These are phyloP conservation scores for Caenorhabditis sp. DNA, from an alignment of 2,888 invertebrate genomes.

Conservation along the genomic window DNA sequence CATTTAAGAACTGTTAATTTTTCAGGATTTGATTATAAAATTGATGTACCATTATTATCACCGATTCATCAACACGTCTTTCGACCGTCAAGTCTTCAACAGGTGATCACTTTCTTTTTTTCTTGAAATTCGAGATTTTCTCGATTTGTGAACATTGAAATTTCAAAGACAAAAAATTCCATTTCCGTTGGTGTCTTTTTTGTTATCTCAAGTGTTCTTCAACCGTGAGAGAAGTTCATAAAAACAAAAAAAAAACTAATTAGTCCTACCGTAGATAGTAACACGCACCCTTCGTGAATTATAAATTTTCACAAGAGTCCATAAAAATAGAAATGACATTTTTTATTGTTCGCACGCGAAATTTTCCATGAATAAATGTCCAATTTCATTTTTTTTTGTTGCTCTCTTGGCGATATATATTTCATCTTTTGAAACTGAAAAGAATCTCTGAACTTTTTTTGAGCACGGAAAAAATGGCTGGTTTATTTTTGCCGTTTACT, in stretches of 20 bases:
- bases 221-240: no score
- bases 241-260: no score
- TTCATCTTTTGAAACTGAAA: background rate
- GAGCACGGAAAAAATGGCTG: background rate
- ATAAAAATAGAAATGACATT: background rate
- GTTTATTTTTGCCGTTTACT: background rate
- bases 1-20: background rate
- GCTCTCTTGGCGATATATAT: background rate
- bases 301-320: background rate
- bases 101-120: conserved; percentile 30
- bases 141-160: background rate
- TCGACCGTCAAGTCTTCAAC: conserved; percentile 57
- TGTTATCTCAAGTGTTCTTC: background rate
- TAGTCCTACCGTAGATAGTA: no score
- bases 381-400: background rate
- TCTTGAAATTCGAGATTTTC: background rate
- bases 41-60: conserved; percentile 54
- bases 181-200: background rate
- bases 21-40: conserved; percentile 48
- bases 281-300: no score
- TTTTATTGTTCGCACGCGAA: background rate
- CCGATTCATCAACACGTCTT: conserved; percentile 56
- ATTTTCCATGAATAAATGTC: background rate
- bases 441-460: conserved; percentile 1
- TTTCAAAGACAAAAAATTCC: background rate